Conservation (phyloP, 2,888 invertebrate species). For the Tineola bisselliella region DNA sequence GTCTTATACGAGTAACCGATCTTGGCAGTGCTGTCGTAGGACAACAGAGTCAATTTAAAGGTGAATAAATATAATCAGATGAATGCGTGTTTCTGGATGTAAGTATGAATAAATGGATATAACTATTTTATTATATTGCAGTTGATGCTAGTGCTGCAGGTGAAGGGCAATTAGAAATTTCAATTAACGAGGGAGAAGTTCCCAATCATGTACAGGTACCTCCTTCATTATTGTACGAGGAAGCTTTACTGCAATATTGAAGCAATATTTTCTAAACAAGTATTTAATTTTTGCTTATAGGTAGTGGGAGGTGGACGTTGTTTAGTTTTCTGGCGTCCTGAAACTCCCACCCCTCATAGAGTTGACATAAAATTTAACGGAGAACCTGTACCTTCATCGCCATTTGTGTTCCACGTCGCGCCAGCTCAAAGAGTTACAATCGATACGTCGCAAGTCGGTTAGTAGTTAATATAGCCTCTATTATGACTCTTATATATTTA, state of each 20-base stretch:
- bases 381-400: constrained; percentile 90
- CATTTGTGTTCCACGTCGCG: constrained; percentile 81
- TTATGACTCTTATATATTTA: background rate
- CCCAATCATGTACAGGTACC: constrained; percentile 92
- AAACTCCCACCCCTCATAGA: constrained; percentile 88
- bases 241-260: constrained; percentile 14
- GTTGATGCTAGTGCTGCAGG: constrained; percentile 99
- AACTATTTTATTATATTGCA: constrained; percentile 34
- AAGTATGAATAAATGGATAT: background rate
- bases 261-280: background rate
- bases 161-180: constrained; percentile 98
- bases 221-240: constrained; percentile 12
- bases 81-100: background rate
- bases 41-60: constrained; percentile 95
- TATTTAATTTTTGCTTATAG: constrained; percentile 35
- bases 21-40: constrained; percentile 94
- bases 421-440: constrained; percentile 58
- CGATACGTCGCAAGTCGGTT: constrained; percentile 57
- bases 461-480: constrained; percentile 18
- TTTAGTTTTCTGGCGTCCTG: constrained; percentile 93
- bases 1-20: constrained; percentile 92
- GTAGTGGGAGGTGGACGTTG: constrained; percentile 96
- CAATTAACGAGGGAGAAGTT: constrained; percentile 98
- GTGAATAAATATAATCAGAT: constrained; percentile 50
- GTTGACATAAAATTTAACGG: constrained; percentile 97